A percentile compares a stretch with the other conserved stretches of the same genome.
Evolutionary conservation across 2,888 invertebrate species (phyloP).

Genomic region (Argynnis bischoffii): DNA sequence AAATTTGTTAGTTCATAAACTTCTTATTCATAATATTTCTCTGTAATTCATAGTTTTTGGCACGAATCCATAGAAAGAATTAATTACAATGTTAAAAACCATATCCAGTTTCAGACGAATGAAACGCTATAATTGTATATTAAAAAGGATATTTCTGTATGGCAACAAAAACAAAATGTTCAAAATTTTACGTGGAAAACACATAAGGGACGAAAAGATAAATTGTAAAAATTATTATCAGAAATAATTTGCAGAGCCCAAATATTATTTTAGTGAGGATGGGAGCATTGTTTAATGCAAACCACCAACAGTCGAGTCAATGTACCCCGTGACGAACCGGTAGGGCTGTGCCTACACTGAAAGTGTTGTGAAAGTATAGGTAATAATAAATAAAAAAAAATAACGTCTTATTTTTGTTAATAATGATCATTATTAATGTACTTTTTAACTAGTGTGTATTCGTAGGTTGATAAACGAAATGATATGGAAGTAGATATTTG

Average conservation of each 20-base stretch:
- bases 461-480: no score
- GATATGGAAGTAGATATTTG: no score
- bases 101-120: slow-evolving; percentile 1
- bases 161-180: background rate
- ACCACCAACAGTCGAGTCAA: slow-evolving; percentile 34
- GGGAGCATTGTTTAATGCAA: slow-evolving; percentile 37
- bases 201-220: background rate
- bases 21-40: background rate
- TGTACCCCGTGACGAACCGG: slow-evolving; percentile 23
- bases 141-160: slow-evolving; percentile 1
- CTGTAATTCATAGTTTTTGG: background rate
- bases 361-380: background rate
- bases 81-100: background rate
- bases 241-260: slow-evolving; percentile 9
- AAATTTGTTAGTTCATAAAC: background rate
- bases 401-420: no score
- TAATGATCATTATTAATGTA: no score
- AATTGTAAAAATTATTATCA: slow-evolving; percentile 7
- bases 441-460: no score
- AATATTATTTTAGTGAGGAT: slow-evolving; percentile 27
- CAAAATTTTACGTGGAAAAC: background rate
- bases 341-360: slow-evolving; percentile 22
- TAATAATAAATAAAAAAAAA: background rate
- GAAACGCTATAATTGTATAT: background rate
- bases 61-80: background rate